Evolutionary conservation across 2,797 vertebrate genomes (phyloP), one percentile per base, ranked within the genome.

Genomic region (Salmo trutta): DNA sequence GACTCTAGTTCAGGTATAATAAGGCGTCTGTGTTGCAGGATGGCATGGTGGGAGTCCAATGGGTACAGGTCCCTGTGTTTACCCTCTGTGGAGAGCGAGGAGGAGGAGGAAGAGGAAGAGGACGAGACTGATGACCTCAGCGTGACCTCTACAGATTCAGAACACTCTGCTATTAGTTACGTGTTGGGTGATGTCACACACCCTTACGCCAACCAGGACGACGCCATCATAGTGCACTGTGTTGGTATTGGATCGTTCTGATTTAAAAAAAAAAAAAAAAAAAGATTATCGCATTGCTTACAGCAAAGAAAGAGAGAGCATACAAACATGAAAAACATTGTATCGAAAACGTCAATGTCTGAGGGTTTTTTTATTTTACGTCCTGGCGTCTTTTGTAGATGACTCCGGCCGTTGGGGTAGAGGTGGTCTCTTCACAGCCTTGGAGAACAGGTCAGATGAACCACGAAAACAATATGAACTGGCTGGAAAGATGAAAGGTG

Each of bases 401-500:
- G 95, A 99, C 85, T 98, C 96, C 0, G 97, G 97, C 66, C 83
- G 53, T 19, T 98, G 97, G 97, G 97, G 97, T 70, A 91, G 90
- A 75, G 97, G 97, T 36, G 97, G 97, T 74, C 89, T 99, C 75
- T 99, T 99, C 83, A 96, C 96, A 10, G 97, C 97, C 68, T 92
- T 99, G 75, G 94, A 96, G 82, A 77, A 90, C 77, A 92, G 96
- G 80, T 97, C 97, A 7, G 92, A 95, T 80, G 94, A 97, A 84
- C 95, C 96, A 31, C 94, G 89, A 16, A 96, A 93, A 86, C 90
- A 94, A 52, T 99, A 98, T 15, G 96, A 98, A 85, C 76, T 94
- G 80, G 96, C 97, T 36, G 97, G 97, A 59, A 94, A 93, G 85
- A 98, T 99, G 97, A 94, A 97, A 91, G 97, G 97, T 97, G 83